phyloP scores from a whole-genome alignment of 2,113 vertebrate species.

The Sander vitreus region DNA sequence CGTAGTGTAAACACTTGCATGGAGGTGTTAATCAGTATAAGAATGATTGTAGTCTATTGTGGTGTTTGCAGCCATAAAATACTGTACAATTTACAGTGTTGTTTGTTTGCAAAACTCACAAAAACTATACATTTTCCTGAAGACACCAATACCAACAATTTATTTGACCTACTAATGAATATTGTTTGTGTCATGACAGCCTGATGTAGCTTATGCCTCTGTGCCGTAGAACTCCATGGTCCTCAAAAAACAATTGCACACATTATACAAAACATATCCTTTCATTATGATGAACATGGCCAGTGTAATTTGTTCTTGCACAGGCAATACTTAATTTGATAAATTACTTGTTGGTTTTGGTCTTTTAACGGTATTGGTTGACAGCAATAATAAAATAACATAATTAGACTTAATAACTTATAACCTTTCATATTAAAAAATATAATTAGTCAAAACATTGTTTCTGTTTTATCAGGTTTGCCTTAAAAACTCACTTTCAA shows the following conservation, averaged over 20 bases:
- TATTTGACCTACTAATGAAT: background rate
- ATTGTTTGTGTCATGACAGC: background rate
- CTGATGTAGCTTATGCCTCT: background rate
- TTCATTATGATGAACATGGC: background rate
- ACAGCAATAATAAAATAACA: background rate
- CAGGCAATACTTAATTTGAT: background rate
- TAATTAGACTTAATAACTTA: background rate
- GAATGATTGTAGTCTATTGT: background rate
- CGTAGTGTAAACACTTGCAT: background rate
- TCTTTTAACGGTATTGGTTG: background rate
- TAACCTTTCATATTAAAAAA: background rate
- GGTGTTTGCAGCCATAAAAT: background rate
- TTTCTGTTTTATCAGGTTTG: background rate
- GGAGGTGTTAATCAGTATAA: background rate
- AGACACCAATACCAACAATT: background rate
- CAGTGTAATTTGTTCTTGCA: background rate
- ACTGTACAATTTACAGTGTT: background rate
- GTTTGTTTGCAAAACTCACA: background rate
- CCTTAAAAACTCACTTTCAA: background rate
- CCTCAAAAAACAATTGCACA: background rate
- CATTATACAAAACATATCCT: background rate
- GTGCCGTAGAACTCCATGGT: background rate
- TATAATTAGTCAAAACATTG: background rate
- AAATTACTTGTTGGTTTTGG: background rate
- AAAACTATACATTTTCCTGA: background rate